Conservation (phyloP, 2,113 vertebrate species). For the Austrofundulus limnaeus region DNA sequence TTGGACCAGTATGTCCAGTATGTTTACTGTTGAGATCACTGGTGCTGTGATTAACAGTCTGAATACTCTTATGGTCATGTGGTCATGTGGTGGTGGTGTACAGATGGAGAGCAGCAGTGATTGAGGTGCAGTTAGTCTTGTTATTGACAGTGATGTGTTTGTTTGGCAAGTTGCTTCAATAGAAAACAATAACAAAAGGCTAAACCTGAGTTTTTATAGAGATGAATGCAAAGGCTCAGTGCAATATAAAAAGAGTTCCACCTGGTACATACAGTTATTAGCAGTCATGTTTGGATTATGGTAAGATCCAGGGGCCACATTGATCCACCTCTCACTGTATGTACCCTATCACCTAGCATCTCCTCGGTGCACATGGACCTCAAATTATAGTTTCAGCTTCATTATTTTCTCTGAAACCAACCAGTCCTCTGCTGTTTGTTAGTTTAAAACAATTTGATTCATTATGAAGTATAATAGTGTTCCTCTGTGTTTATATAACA, state of each 20-base stretch:
- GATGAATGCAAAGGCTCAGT: not conserved
- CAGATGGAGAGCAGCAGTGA: slow-evolving; percentile 37
- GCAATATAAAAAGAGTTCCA: not conserved
- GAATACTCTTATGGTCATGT: slow-evolving; percentile 1
- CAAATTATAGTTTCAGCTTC: not conserved
- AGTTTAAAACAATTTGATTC: not conserved
- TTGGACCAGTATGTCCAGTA: not conserved
- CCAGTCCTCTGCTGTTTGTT: not conserved
- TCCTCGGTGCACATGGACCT: not conserved
- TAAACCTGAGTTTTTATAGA: not conserved
- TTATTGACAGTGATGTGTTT: slow-evolving; percentile 27
- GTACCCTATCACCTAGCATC: not conserved
- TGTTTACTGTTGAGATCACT: not conserved
- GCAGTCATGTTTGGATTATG: not conserved
- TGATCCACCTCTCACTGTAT: not conserved
- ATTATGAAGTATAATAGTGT: not conserved
- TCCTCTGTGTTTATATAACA: not conserved
- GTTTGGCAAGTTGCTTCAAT: slow-evolving; percentile 12
- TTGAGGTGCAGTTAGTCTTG: slow-evolving; percentile 36
- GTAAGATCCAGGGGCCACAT: not conserved
- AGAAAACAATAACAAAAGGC: slow-evolving; percentile 4
- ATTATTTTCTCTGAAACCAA: not conserved
- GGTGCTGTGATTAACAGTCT: not conserved
- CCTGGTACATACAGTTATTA: not conserved
- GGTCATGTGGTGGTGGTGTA: not conserved